A percentile compares a stretch with the other conserved stretches of the same genome.
phyloP scores from a whole-genome alignment of 2,797 vertebrate genomes.

The Hypotaenidia okinawae region DNA sequence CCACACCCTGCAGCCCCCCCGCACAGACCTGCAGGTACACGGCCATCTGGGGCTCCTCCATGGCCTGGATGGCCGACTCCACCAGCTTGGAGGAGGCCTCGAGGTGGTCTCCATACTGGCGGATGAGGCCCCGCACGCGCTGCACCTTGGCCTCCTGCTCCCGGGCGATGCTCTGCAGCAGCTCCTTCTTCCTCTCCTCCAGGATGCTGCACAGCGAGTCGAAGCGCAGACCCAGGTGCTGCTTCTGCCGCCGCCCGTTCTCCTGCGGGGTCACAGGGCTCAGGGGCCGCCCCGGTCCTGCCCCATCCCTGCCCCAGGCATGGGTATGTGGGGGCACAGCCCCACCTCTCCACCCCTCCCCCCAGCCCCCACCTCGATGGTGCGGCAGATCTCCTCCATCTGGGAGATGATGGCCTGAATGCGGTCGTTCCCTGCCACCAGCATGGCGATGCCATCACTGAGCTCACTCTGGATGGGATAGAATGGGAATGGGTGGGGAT shows the following conservation, averaged over 20 bases:
- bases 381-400: slow-evolving; percentile 89
- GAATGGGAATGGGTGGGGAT: too few species aligned
- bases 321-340: too few species aligned
- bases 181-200: slow-evolving; percentile 88
- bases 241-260: slow-evolving; percentile 82
- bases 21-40: slow-evolving; percentile 84
- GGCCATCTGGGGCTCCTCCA: slow-evolving; percentile 90
- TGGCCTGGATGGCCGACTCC: slow-evolving; percentile 87
- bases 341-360: fast-evolving
- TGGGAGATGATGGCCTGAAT: slow-evolving; percentile 88
- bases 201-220: slow-evolving; percentile 82
- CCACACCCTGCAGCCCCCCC: too few species aligned
- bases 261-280: slow-evolving; percentile 72
- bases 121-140: slow-evolving; percentile 82
- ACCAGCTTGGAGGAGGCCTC: slow-evolving; percentile 87
- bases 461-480: slow-evolving; percentile 80
- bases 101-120: slow-evolving; percentile 83
- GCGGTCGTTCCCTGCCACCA: slow-evolving; percentile 89
- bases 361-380: slow-evolving; percentile 80
- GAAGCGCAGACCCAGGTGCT: slow-evolving; percentile 81
- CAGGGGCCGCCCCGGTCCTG: background rate
- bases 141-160: slow-evolving; percentile 87
- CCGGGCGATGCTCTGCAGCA: slow-evolving; percentile 81
- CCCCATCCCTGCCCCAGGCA: too few species aligned
- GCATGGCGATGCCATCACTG: slow-evolving; percentile 87